Evolutionary conservation across 2,888 invertebrate genomes (phyloP).

Genomic region (Hesperia comma): DNA sequence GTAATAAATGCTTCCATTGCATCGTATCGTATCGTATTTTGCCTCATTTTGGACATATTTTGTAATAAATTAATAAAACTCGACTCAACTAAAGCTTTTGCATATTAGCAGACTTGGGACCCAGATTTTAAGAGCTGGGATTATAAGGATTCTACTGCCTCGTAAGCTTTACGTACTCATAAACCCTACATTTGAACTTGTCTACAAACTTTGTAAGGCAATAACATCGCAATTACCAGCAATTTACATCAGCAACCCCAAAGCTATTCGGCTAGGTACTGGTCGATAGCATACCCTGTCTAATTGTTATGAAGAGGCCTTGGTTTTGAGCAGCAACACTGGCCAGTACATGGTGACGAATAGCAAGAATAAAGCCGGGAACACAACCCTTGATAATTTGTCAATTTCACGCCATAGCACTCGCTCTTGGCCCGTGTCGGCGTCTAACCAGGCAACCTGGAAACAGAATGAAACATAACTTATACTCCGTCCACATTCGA

Average conservation of each 20-base stretch:
- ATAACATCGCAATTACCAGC: neutral
- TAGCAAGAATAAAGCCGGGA: constrained; percentile 90
- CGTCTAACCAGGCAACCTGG: constrained; percentile 86
- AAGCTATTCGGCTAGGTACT: neutral
- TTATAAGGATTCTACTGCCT: too few relatives aligned
- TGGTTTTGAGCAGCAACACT: constrained; percentile 87
- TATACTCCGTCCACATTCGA: too few relatives aligned
- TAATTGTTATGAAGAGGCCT: constrained; percentile 70
- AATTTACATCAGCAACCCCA: neutral
- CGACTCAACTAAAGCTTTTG: too few relatives aligned
- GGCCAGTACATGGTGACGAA: constrained; percentile 92
- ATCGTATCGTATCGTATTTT: too few relatives aligned
- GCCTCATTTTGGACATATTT: too few relatives aligned
- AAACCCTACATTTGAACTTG: neutral
- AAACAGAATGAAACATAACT: constrained; percentile 30
- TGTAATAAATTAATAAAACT: too few relatives aligned
- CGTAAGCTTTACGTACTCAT: too few relatives aligned
- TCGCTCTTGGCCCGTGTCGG: constrained; percentile 87
- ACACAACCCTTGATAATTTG: constrained; percentile 89
- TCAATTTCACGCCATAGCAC: constrained; percentile 92
- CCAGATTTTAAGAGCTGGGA: too few relatives aligned
- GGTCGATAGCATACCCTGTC: neutral
- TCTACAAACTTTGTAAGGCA: neutral
- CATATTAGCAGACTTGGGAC: too few relatives aligned
- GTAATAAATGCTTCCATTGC: too few relatives aligned